Percentiles rank a stretch among this genome's conserved stretches.
Evolutionary conservation across 1,140 invertebrate species (phyloP).

Genomic region (Venustaconcha ellipsiformis): DNA sequence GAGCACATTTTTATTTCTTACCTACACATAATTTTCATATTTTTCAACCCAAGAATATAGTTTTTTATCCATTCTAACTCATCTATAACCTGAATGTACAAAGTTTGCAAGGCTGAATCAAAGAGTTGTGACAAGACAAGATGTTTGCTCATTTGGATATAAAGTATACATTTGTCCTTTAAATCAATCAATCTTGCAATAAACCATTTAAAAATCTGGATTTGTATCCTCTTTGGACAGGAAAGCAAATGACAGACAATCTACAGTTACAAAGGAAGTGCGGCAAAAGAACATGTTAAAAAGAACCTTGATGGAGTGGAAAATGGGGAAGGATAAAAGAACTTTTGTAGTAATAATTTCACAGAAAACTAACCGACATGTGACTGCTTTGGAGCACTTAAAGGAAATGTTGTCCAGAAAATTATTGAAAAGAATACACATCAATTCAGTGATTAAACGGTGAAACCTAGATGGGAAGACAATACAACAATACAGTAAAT

Average conservation of each 20-base stretch:
- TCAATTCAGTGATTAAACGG: background rate
- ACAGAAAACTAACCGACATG: background rate
- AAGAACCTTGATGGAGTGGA: background rate
- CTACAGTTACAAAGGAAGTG: background rate
- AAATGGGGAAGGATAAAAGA: background rate
- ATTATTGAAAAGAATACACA: background rate
- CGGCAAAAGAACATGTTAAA: background rate
- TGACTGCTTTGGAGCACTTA: background rate
- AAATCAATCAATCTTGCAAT: background rate
- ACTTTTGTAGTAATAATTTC: no score
- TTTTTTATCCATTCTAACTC: background rate
- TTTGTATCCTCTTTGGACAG: background rate
- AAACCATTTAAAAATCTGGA: background rate
- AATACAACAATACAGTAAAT: background rate
- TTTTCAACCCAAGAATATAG: no score
- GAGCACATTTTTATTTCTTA: conserved; percentile 4
- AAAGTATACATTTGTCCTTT: background rate
- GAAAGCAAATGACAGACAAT: background rate
- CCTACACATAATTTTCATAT: background rate
- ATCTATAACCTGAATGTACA: background rate
- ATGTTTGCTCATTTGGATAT: background rate
- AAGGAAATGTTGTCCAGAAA: background rate
- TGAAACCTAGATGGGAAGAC: background rate
- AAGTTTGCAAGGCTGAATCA: background rate
- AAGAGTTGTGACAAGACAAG: background rate